Base-by-base conservation (phyloP, 2,888 invertebrate species). In the Machimus atricapillus region DNA sequence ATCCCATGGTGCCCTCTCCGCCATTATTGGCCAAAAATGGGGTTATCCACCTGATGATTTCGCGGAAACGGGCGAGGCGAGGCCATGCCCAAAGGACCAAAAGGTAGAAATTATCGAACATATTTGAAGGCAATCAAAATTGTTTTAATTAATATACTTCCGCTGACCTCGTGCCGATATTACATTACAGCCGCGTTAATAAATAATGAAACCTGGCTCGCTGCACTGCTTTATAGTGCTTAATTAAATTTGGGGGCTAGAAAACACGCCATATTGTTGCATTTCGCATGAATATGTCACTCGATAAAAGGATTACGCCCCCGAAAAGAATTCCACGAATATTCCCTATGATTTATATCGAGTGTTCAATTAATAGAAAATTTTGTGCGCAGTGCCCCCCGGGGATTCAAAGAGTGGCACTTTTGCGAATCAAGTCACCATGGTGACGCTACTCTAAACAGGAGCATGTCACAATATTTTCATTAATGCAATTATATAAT, bases 141-240 rank as follows among this genome's bases (percentile, higher is more conserved):
- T 85, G 46, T 85, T 85, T 85, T 85, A 85, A 85, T 85, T 85
- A 85, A 85, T 85, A 23, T 74, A 85, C 85, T 85, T n/a, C 34
- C 74, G 74, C 85, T 46, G 46, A 74, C 85, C 85, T 43, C 82
- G n/a, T 46, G 74, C 43, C 73, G 43, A 46, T 85, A 74, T 43
- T 85, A 34, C 74, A 37, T 85, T 85, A 74, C 43, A 74, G 85
- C 23, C 5, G 43, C 43, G 74, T 46, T 66, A 85, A 85, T 85
- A 85, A 85, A 85, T 85, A 85, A 74, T 34, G 27, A 14, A 66
- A 23, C n/a, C 27, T 0, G 31, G 43, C 19, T 74, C 27, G 16
- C 27, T 76, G 85, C 23, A 73, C 40, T 9, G 73, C 73, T 85
- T 85, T 85, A 23, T 52, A 23, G 73, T 23, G 85, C 31, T 85